Evolutionary conservation across 92 coral and sea anemone species (phyloP).

Genomic region (Blastomussa wellsi): DNA sequence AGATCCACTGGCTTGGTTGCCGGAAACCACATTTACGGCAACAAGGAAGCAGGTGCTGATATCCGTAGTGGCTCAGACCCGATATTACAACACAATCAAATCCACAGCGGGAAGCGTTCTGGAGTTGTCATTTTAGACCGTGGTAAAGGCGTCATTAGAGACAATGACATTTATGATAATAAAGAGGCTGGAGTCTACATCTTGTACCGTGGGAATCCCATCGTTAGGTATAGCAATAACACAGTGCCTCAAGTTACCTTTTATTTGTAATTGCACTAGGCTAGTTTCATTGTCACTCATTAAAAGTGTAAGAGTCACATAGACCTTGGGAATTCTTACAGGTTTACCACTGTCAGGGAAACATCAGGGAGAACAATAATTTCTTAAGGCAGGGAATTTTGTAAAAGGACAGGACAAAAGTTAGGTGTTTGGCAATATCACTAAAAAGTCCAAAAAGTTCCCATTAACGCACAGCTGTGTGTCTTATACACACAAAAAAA

Average conservation of each 20-base stretch:
- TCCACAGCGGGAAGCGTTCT: slow-evolving; percentile 88
- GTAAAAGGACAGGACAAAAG: no score
- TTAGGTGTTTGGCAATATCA: no score
- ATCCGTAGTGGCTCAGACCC: slow-evolving; percentile 96
- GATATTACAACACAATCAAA: slow-evolving; percentile 89
- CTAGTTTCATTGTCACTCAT: neutral
- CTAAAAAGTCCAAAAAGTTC: no score
- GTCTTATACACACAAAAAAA: no score
- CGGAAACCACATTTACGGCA: slow-evolving; percentile 85
- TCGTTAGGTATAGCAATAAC: slow-evolving; percentile 68
- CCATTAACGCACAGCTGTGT: no score
- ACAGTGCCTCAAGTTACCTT: neutral
- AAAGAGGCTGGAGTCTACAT: slow-evolving; percentile 94
- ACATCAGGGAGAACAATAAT: no score
- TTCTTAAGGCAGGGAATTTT: no score
- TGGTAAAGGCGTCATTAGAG: slow-evolving; percentile 84
- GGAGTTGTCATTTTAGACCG: slow-evolving; percentile 93
- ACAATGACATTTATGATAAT: slow-evolving; percentile 95
- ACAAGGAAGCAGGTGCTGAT: slow-evolving; percentile 93
- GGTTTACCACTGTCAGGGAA: no score
- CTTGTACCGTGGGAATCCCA: slow-evolving; percentile 87
- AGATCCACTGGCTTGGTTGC: slow-evolving; percentile 91
- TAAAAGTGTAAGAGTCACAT: neutral
- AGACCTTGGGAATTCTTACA: no score
- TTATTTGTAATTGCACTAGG: neutral